Percentiles rank a stretch among this genome's conserved stretches.
Evolutionary conservation across 1,140 invertebrate species (phyloP).

Genomic region (Riptortus pedestris): DNA sequence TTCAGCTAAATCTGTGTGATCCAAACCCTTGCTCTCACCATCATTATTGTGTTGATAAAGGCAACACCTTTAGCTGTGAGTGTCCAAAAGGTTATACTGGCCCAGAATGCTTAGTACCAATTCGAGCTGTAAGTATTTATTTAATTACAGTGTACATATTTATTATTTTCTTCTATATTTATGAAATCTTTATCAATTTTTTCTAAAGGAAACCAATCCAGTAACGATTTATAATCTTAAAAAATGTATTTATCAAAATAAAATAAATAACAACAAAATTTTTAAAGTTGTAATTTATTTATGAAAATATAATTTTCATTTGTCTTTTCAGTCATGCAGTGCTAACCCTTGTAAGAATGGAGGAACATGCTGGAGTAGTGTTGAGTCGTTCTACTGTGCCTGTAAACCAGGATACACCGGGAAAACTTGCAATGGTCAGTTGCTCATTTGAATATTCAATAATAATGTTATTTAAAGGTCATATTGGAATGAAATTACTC

Average conservation of each 20-base stretch:
- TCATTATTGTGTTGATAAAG: constrained; percentile 53
- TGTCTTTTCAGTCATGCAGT: constrained; percentile 29
- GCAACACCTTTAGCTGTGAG: constrained; percentile 60
- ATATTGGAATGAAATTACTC: too few species aligned
- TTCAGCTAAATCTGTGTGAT: constrained; percentile 62
- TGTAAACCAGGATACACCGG: constrained; percentile 63
- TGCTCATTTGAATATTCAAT: not conserved
- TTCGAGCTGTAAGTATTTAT: constrained; percentile 44
- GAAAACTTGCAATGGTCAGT: constrained; percentile 59
- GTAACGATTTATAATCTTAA: too few species aligned
- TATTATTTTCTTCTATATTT: not conserved
- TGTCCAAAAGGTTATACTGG: constrained; percentile 58
- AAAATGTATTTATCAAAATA: too few species aligned
- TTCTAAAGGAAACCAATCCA: too few species aligned
- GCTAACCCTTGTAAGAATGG: constrained; percentile 60
- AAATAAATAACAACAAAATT: too few species aligned
- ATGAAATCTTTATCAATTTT: too few species aligned
- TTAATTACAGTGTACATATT: not conserved
- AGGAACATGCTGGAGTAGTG: constrained; percentile 61
- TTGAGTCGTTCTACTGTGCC: constrained; percentile 63
- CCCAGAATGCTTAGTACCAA: constrained; percentile 45
- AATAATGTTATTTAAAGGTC: too few species aligned
- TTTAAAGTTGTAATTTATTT: too few species aligned
- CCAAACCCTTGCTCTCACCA: constrained; percentile 55
- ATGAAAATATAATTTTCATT: too few species aligned